A percentile compares a stretch with the other conserved stretches of the same genome.
Evolutionary conservation across 1,140 invertebrate species (phyloP).

Genomic region (Calephelis nemesis): DNA sequence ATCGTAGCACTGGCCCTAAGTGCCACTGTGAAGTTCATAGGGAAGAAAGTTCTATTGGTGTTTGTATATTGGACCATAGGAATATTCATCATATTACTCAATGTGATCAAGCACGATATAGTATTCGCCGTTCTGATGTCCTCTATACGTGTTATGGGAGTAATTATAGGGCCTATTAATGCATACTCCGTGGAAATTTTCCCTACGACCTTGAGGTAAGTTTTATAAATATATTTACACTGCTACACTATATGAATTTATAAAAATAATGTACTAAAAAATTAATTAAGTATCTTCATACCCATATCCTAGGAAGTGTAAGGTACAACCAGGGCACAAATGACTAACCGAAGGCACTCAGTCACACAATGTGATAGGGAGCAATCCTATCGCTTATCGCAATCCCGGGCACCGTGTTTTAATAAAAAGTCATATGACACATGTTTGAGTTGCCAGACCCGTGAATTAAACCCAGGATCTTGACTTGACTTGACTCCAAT

Average conservation of each 20-base stretch:
- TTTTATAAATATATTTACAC: background rate
- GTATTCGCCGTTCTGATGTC: slow-evolving; percentile 59
- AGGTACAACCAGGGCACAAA: too few species aligned
- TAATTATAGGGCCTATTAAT: slow-evolving; percentile 61
- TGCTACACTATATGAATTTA: background rate
- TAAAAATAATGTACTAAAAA: background rate
- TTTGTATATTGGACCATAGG: slow-evolving; percentile 47
- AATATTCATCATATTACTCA: slow-evolving; percentile 49
- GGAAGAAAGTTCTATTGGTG: slow-evolving; percentile 60
- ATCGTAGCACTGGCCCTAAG: slow-evolving; percentile 46
- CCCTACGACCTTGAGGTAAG: slow-evolving; percentile 67
- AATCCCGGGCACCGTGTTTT: too few species aligned
- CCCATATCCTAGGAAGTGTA: too few species aligned
- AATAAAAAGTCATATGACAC: too few species aligned
- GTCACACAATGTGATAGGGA: too few species aligned
- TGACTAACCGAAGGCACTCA: too few species aligned
- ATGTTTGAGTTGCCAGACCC: too few species aligned
- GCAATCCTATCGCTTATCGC: too few species aligned
- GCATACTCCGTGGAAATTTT: slow-evolving; percentile 65
- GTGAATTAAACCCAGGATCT: too few species aligned
- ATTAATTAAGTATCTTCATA: too few species aligned
- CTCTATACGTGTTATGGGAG: slow-evolving; percentile 46
- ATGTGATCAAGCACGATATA: slow-evolving; percentile 53
- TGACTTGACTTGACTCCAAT: too few species aligned
- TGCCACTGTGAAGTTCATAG: slow-evolving; percentile 51